Evolutionary conservation across 2,113 vertebrate genomes (phyloP).

Genomic region (Passer montanus): DNA sequence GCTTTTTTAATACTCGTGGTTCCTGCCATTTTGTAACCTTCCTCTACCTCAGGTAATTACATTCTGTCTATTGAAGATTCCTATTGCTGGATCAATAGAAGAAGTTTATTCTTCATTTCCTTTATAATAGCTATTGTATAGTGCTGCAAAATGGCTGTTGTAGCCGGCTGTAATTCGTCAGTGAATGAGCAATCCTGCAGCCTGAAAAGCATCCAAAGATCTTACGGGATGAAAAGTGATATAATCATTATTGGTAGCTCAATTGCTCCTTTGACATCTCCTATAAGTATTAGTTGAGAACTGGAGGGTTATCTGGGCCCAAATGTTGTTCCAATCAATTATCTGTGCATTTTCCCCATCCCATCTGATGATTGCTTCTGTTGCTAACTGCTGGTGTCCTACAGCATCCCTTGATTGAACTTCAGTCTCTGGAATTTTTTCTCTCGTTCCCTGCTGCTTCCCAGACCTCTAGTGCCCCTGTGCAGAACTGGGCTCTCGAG

Average conservation of each 20-base stretch:
- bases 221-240: conserved; percentile 6
- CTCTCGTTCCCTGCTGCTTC: not conserved
- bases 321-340: conserved; percentile 16
- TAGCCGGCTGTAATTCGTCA: not conserved
- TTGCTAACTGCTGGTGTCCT: not conserved
- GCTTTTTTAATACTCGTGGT: not conserved
- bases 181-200: not conserved
- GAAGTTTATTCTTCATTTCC: conserved; percentile 57
- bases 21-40: not conserved
- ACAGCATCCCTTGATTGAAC: not conserved
- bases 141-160: not conserved
- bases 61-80: not conserved
- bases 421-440: not conserved
- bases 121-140: conserved; percentile 7
- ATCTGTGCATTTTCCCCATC: not conserved
- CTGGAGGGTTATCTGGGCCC: conserved; percentile 1
- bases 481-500: not conserved
- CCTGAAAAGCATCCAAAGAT: conserved; percentile 13
- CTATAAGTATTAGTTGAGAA: conserved; percentile 27
- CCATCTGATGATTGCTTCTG: not conserved
- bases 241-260: not conserved
- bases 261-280: conserved; percentile 36
- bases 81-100: conserved; percentile 36
- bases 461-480: not conserved
- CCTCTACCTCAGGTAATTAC: not conserved